Percentiles rank a stretch among this genome's conserved stretches.
Conservation (phyloP, 2,888 invertebrate species). For the Tyria jacobaeae region DNA sequence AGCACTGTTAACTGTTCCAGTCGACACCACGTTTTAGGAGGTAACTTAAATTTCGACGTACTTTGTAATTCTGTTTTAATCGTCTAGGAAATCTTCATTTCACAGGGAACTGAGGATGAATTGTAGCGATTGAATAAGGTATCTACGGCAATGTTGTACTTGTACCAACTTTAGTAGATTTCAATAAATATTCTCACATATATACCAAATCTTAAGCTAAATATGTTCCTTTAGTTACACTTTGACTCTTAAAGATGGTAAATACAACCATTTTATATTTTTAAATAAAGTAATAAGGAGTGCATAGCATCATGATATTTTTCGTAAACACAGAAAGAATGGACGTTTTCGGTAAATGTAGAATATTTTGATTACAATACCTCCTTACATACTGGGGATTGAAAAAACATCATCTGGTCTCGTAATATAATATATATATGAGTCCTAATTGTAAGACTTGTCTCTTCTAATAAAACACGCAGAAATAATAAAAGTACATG, state of each 20-base stretch:
- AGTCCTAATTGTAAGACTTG: too few relatives aligned
- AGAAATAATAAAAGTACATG: too few relatives aligned
- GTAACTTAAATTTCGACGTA: too few relatives aligned
- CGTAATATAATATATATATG: too few relatives aligned
- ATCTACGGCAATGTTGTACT: slow-evolving; percentile 26
- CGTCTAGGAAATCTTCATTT: too few relatives aligned
- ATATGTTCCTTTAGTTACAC: slow-evolving; percentile 55
- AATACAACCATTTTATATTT: slow-evolving; percentile 42
- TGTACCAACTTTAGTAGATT: slow-evolving; percentile 59
- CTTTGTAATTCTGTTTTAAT: too few relatives aligned
- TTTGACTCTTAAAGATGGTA: slow-evolving; percentile 48
- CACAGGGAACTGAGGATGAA: too few relatives aligned
- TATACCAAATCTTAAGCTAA: slow-evolving; percentile 51
- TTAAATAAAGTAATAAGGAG: slow-evolving; percentile 44
- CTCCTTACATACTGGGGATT: not conserved
- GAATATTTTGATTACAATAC: not conserved
- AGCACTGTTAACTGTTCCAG: too few relatives aligned
- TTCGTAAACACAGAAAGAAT: slow-evolving; percentile 12
- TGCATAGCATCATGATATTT: slow-evolving; percentile 28
- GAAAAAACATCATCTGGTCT: too few relatives aligned
- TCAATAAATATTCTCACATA: slow-evolving; percentile 69
- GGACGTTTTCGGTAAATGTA: not conserved
- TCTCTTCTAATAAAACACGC: too few relatives aligned
- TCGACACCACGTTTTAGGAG: too few relatives aligned
- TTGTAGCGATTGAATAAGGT: too few relatives aligned